Base-by-base conservation (phyloP, 2,113 vertebrate species). In the Syngnathus floridae region DNA sequence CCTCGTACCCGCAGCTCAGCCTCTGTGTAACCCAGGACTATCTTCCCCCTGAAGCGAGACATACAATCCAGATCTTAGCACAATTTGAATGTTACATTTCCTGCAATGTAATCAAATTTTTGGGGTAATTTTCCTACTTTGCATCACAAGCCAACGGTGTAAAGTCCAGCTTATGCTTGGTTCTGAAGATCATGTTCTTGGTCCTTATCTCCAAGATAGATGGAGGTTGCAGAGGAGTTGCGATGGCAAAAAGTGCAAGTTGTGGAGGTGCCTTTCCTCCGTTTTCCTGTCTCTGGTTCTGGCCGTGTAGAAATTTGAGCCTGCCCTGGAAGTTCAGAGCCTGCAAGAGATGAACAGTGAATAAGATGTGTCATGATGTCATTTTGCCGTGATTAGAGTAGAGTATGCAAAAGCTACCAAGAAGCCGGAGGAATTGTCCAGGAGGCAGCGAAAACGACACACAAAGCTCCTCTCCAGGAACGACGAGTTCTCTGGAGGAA, bases 401-500 rank as follows among this genome's bases (percentile, higher is more conserved):
- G 2, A 12, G 22, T 37, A 26, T 5, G 41, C 19, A 9, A 10
- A n/a, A 74, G 90, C 69, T 72, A 98, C 96, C 90, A 98, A 88
- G 67, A 98, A 98, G 51, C 96, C 95, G 11, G 95, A 98, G 7
- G 95, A 98, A 84, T 95, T 98, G 88, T 98, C 95, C 70, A 96
- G 78, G 0, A 98, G 92, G 82, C 96, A 98, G 72, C 96, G 91
- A 62, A 98, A 93, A 65, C 96, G 91, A 74, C 95, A 97, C 41
- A 95, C 67, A 43, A 98, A 97, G 79, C 88, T 93, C 65, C 95
- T 88, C 84, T 98, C 94, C 86, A 97, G 91, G 81, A 94, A 95
- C 21, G 91, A 91, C 1, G 93, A 93, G 79, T 95, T 95, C 78
- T 98, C 95, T 4, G 93, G 93, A 73, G 94, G 94, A 75, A 96